Percentiles rank a stretch among this genome's conserved stretches.
Conservation (phyloP, 2,888 invertebrate species). For the Hirtodrosophila histrioides region DNA sequence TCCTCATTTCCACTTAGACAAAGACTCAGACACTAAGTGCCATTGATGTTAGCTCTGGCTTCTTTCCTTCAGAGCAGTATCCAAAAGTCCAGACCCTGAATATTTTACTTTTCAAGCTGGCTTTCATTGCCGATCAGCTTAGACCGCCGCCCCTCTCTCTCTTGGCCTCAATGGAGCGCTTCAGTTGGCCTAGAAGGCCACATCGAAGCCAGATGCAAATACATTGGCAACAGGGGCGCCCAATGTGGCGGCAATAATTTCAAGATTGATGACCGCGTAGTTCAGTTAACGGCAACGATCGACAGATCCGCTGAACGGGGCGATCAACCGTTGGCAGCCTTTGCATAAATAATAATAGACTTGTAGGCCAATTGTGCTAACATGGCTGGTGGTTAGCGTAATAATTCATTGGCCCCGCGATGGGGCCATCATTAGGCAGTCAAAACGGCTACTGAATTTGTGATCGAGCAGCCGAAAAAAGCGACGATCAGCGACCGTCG, state of each 20-base stretch:
- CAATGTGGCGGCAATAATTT: slow-evolving; percentile 74
- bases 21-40: slow-evolving; percentile 13
- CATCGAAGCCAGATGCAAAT: slow-evolving; percentile 58
- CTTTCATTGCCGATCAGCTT: slow-evolving; percentile 29
- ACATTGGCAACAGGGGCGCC: slow-evolving; percentile 45
- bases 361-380: slow-evolving; percentile 79
- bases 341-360: slow-evolving; percentile 78
- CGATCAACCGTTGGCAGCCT: slow-evolving; percentile 48
- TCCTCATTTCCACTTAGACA: slow-evolving; percentile 13
- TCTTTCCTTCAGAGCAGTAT: neutral
- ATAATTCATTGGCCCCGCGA: slow-evolving; percentile 68
- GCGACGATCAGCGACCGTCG: slow-evolving; percentile 17
- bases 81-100: slow-evolving; percentile 4
- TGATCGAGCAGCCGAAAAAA: slow-evolving; percentile 57
- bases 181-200: slow-evolving; percentile 5
- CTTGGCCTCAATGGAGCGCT: slow-evolving; percentile 4
- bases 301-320: slow-evolving; percentile 53
- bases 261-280: slow-evolving; percentile 75
- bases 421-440: slow-evolving; percentile 74
- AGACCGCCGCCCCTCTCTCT: slow-evolving; percentile 3
- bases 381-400: slow-evolving; percentile 77
- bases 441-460: slow-evolving; percentile 77
- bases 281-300: slow-evolving; percentile 71
- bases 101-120: slow-evolving; percentile 21
- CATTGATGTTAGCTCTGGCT: slow-evolving; percentile 4